Percentiles rank a stretch among this genome's conserved stretches.
Evolutionary conservation across 2,888 invertebrate genomes (phyloP).

Genomic region (Zaprionus bogoriensis): DNA sequence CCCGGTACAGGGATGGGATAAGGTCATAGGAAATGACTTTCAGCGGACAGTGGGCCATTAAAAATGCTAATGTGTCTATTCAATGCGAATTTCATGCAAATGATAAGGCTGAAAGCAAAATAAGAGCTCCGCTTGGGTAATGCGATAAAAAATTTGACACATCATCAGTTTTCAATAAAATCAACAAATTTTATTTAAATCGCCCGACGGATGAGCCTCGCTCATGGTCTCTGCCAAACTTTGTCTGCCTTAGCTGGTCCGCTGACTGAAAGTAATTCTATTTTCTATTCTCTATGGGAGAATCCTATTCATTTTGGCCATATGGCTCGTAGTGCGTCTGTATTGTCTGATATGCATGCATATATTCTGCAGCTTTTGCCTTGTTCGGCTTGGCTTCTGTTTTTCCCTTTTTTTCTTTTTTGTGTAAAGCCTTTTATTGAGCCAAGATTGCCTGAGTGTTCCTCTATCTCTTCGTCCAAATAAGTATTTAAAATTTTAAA

Average conservation of each 20-base stretch:
- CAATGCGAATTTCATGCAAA: slow-evolving; percentile 78
- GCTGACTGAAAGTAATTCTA: slow-evolving; percentile 51
- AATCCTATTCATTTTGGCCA: slow-evolving; percentile 75
- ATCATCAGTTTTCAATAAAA: slow-evolving; percentile 78
- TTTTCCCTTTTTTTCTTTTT: slow-evolving; percentile 44
- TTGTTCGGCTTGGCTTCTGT: slow-evolving; percentile 33
- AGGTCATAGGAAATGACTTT: slow-evolving; percentile 56
- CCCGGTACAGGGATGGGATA: background rate
- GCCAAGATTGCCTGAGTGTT: slow-evolving; percentile 5
- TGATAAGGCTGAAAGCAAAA: slow-evolving; percentile 77
- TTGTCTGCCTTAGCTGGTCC: slow-evolving; percentile 12
- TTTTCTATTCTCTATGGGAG: slow-evolving; percentile 57
- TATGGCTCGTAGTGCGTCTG: slow-evolving; percentile 52
- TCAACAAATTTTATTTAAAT: slow-evolving; percentile 79
- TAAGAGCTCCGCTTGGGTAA: slow-evolving; percentile 64
- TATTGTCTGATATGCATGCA: slow-evolving; percentile 18
- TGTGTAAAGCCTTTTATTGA: slow-evolving; percentile 48
- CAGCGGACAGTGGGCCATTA: slow-evolving; percentile 56
- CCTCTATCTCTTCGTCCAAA: no score
- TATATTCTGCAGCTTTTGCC: slow-evolving; percentile 12
- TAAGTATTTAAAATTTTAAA: no score
- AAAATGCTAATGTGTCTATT: slow-evolving; percentile 79
- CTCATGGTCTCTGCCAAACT: slow-evolving; percentile 27
- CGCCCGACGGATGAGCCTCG: slow-evolving; percentile 67
- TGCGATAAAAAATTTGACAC: slow-evolving; percentile 78